Evolutionary conservation across 2,888 invertebrate genomes (phyloP), one percentile per base, ranked within the genome.

Genomic region (Temnothorax unifasciatus): DNA sequence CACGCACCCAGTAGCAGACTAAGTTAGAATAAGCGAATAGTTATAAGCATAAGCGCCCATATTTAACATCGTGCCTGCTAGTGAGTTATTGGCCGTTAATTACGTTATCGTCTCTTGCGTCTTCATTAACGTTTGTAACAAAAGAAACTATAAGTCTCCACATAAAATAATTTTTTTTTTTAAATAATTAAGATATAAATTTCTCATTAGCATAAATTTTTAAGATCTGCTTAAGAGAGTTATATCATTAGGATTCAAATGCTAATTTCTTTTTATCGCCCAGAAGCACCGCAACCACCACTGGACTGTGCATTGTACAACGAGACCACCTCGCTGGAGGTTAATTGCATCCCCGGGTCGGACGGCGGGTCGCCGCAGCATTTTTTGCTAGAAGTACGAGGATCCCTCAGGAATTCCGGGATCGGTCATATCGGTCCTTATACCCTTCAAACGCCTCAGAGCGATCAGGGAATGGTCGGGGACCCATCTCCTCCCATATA

Each of bases 311-410:
- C 96, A 89, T 95, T 98, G 89, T 96, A 96, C 86, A 97, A 97
- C 94, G 96, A 97, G 92, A 97, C 96, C 82, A 95, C 96, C 0
- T 96, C 95, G 38, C 94, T 98, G 69, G 96, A 97, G 93, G 96
- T 97, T 88, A 96, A 96, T 88, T 98, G 98, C 95, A 96, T 96
- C 88, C 97, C 98, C 0, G 98, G 98, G 64, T 96, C 96, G 93
- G 98, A 98, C 93, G 98, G 98, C 6, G 98, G 98, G 18, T 96
- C 98, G 68, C 96, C 97, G 44, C 98, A 98, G 94, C 97, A 97
- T 95, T 98, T 98, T 95, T 96, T 98, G 81, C 95, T 98, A 89
- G 98, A 98, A 95, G 97, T 97, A 90, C 93, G 93, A 6, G 94
- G 93, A 29, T 88, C 89, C 50, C 86, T 90, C 50, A 90, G 92